Evolutionary conservation across 2,797 vertebrate genomes (phyloP).

Genomic region (Cyclopterus lumpus): DNA sequence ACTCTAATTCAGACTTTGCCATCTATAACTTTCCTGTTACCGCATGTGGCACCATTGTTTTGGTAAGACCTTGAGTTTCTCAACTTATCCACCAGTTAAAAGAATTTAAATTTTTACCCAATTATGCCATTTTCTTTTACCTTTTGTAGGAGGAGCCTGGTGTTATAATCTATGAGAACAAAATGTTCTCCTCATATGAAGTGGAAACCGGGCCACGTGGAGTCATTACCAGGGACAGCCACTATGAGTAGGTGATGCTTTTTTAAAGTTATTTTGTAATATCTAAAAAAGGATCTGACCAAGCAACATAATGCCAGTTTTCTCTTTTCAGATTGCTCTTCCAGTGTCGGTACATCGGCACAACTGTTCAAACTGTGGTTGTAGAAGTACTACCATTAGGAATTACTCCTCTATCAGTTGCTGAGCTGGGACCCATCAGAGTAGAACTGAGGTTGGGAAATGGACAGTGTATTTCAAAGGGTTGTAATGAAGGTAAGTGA

Average conservation of each 20-base stretch:
- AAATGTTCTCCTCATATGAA: conserved; percentile 71
- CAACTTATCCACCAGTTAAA: background rate
- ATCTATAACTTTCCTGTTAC: conserved; percentile 81
- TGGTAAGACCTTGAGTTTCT: conserved; percentile 55
- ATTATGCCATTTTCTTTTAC: background rate
- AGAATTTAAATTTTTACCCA: background rate
- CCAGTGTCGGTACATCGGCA: conserved; percentile 67
- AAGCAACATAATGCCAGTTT: background rate
- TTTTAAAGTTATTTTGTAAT: background rate
- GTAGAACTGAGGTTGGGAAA: conserved; percentile 74
- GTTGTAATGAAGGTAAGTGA: conserved; percentile 70
- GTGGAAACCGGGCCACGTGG: conserved; percentile 56
- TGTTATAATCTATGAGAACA: conserved; percentile 79
- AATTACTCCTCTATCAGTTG: conserved; percentile 22
- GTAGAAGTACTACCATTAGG: background rate
- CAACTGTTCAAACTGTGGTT: conserved; percentile 48
- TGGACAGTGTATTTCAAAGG: conserved; percentile 72
- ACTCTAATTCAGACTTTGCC: conserved; percentile 72
- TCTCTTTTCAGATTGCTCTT: conserved; percentile 69
- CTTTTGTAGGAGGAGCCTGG: conserved; percentile 69
- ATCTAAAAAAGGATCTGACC: background rate
- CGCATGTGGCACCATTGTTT: conserved; percentile 73
- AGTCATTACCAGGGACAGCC: conserved; percentile 79
- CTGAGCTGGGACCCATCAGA: conserved; percentile 62
- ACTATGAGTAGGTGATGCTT: conserved; percentile 68